These are phyloP conservation scores for Acrobasis consociella DNA, from an alignment of 2,888 invertebrate species.

Conservation along the genomic window DNA sequence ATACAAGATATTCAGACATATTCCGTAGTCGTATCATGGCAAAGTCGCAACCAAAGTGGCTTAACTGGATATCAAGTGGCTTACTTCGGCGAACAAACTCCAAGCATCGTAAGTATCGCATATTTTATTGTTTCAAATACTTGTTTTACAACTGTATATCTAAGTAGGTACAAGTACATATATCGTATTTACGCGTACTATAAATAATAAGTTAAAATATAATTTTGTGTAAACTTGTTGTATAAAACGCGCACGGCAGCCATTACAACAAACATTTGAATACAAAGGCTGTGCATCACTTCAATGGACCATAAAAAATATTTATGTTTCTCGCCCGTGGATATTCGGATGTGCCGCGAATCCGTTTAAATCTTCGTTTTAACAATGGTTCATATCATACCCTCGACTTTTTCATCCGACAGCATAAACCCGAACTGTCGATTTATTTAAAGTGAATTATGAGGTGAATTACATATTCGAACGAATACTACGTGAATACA, in stretches of 20 bases:
- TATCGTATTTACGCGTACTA: constrained; percentile 39
- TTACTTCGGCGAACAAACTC: constrained; percentile 85
- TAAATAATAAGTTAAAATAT: constrained; percentile 51
- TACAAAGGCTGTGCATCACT: constrained; percentile 80
- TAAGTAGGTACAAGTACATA: not conserved
- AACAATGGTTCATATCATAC: constrained; percentile 57
- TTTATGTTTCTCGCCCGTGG: constrained; percentile 75
- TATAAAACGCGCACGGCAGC: constrained; percentile 61
- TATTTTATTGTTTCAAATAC: constrained; percentile 21
- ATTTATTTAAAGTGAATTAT: constrained; percentile 25
- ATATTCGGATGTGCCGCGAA: constrained; percentile 66
- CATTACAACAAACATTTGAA: constrained; percentile 79
- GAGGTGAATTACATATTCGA: constrained; percentile 25
- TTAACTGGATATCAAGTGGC: constrained; percentile 93
- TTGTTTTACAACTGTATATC: constrained; percentile 17
- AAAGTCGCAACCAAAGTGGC: constrained; percentile 92
- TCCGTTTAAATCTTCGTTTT: constrained; percentile 71
- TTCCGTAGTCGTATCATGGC: constrained; percentile 94
- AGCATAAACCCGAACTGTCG: constrained; percentile 28
- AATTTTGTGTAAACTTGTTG: constrained; percentile 51
- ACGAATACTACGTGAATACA: not conserved
- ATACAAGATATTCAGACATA: constrained; percentile 95
- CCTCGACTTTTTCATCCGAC: constrained; percentile 46
- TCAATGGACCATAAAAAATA: constrained; percentile 82
- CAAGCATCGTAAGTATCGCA: constrained; percentile 76